Conservation (phyloP, 2,113 vertebrate species). For the Motacilla alba region DNA sequence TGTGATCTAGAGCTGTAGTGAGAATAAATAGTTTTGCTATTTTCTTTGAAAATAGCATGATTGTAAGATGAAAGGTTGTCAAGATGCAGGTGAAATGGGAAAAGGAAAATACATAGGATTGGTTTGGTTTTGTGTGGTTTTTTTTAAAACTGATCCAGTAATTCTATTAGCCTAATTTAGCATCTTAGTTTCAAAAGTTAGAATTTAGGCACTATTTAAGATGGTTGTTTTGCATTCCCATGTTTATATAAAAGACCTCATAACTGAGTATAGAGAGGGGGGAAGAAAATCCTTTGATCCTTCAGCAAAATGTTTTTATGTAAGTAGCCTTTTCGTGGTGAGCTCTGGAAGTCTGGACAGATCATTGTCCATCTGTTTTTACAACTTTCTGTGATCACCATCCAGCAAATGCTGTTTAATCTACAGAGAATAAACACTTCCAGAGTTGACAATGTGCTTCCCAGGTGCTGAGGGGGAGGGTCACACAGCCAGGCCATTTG, state of each 20-base stretch:
- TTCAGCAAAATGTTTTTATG: slow-evolving; percentile 44
- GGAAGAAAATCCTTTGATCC: slow-evolving; percentile 63
- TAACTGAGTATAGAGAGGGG: background rate
- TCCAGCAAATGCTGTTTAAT: slow-evolving; percentile 66
- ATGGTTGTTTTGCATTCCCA: background rate
- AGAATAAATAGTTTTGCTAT: background rate
- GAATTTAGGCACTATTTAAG: background rate
- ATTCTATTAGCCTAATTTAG: background rate
- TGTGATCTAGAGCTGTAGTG: background rate
- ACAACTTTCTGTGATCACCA: slow-evolving; percentile 64
- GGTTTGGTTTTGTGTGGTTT: background rate
- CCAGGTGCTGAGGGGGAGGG: slow-evolving; percentile 61
- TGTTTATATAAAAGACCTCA: slow-evolving; percentile 49
- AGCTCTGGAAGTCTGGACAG: slow-evolving; percentile 58
- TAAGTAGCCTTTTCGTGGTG: slow-evolving; percentile 55
- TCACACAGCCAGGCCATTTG: background rate
- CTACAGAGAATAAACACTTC: slow-evolving; percentile 65
- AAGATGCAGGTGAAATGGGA: background rate
- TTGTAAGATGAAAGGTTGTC: background rate
- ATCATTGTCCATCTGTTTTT: slow-evolving; percentile 64
- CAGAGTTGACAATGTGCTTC: slow-evolving; percentile 58
- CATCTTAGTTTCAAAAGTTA: background rate
- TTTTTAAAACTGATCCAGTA: background rate
- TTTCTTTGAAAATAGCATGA: background rate
- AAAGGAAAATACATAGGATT: background rate